Base-by-base conservation (phyloP, 2,113 vertebrate species). In the Prietella phreatophila region DNA sequence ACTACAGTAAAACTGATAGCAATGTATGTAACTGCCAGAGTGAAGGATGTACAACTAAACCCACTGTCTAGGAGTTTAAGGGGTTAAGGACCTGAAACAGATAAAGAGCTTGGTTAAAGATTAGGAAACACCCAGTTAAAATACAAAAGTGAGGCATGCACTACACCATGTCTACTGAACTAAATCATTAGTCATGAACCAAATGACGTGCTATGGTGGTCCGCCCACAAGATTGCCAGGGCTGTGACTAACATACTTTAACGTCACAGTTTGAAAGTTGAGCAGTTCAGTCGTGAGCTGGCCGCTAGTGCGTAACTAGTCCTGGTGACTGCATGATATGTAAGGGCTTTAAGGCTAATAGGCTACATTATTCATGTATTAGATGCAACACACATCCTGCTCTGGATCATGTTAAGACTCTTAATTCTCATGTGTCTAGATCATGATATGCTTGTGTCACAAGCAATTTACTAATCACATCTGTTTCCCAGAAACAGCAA, bases 371-470 rank as follows among this genome's bases (percentile, higher is more conserved):
- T 65, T 89, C 88, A 87, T 81, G 30, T 42, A 30, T 67, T 39
- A 67, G 39, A 82, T 60, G 6, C 11, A 55, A 65, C 84, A 61
- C 63, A 86, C 71, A 87, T 89, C 69, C 47, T 25, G 20, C n/a
- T 73, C 86, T 90, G 82, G 86, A 86, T 87, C 63, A 60, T 75
- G 82, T 91, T 65, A 90, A 67, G 56, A 91, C 86, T 58, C 47
- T 53, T 88, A 58, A 25, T 20, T 82, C 53, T 36, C 25, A 75
- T 71, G 87, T 85, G 47, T 30, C 60, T 71, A 55, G n/a, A 42
- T 36, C 19, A 39, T 39, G 55, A 80, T 53, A 71, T 82, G 56
- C 71, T 71, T 89, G 83, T 85, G 33, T 85, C 86, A 73, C 33
- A 86, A 75, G 50, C 5, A 1, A 67, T 80, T 53, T 19, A 67